Evolutionary conservation across 1,140 invertebrate species (phyloP), one percentile per base, ranked within the genome.

Genomic region (Druon quercuslanigerum): DNA sequence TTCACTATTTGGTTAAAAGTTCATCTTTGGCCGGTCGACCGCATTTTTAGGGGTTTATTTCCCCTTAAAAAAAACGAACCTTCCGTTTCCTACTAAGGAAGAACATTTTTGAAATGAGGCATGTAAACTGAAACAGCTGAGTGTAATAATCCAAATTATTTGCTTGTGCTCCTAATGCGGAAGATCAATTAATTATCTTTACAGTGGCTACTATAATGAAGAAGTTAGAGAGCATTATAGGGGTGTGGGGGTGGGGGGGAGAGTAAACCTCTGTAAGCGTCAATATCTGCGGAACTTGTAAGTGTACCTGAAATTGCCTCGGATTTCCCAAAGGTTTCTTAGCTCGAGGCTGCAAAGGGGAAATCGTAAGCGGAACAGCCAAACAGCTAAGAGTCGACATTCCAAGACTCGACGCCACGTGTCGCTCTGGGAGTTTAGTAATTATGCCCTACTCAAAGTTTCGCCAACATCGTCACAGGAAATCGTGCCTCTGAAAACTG

Each of bases 341-440:
- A 11, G 60, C 8, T 33, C 16, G 57, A 40, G 60, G 25, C n/a
- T 66, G 60, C 33, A 66, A 66, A 66, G 25, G 8, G 60, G 60
- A 66, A 66, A 66, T 66, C 25, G 60, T 40, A 66, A 40, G 60
- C 60, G 60, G 60, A 66, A 66, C 33, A n/a, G 60, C 60, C 60
- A 66, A 66, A 66, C 57, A 60, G 13, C 60, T 66, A 66, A 66
- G 40, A 13, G 13, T 66, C 5, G 40, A 40, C 25, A 16, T 40
- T 20, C 60, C 46, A 66, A 40, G 60, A 66, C 14, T 66, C 57
- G 14, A 1, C 25, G 33, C 57, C 20, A 66, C 25, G 20, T 66
- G 57, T 33, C 57, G 57, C 17, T 57, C 20, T 60, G 25, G 57
- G 57, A 60, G 20, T 60, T 60, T 14, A 33, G 57, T 60, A 60